Conservation (phyloP, 1,140 invertebrate genomes). For the Diorhabda sublineata region DNA sequence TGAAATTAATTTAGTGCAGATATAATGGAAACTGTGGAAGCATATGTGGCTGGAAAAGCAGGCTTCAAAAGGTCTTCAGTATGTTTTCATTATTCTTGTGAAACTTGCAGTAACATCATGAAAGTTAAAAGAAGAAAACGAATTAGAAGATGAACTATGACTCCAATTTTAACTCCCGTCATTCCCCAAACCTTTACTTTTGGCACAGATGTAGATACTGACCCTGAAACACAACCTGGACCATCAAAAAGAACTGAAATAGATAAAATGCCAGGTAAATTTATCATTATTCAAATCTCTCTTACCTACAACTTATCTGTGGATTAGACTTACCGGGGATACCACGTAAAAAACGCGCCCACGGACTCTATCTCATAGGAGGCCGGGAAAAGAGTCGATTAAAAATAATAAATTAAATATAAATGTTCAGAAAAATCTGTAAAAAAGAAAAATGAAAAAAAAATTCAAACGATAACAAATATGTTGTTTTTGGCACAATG, state of each 20-base stretch:
- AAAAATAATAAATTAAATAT: too few relatives aligned
- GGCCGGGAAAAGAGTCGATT: too few relatives aligned
- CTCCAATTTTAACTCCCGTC: not conserved
- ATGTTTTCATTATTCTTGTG: not conserved
- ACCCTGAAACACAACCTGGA: not conserved
- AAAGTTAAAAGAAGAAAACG: not conserved
- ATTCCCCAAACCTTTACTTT: not conserved
- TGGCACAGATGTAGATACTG: not conserved
- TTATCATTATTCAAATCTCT: too few relatives aligned
- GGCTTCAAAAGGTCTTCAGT: not conserved
- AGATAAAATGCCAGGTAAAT: too few relatives aligned
- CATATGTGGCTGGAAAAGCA: not conserved
- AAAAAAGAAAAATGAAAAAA: too few relatives aligned
- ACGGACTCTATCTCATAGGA: too few relatives aligned
- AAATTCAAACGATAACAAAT: too few relatives aligned
- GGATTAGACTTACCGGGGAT: too few relatives aligned
- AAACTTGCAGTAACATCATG: not conserved
- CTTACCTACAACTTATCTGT: too few relatives aligned
- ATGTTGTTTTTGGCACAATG: too few relatives aligned
- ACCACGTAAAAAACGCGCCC: too few relatives aligned
- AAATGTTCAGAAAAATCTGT: too few relatives aligned
- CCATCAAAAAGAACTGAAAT: not conserved
- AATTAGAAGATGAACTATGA: not conserved
- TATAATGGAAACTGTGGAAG: not conserved
- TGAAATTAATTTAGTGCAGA: not conserved